A percentile compares a stretch with the other conserved stretches of the same genome.
Evolutionary conservation across 2,797 vertebrate genomes (phyloP).

Genomic region (Heteromormyrus szaboi): DNA sequence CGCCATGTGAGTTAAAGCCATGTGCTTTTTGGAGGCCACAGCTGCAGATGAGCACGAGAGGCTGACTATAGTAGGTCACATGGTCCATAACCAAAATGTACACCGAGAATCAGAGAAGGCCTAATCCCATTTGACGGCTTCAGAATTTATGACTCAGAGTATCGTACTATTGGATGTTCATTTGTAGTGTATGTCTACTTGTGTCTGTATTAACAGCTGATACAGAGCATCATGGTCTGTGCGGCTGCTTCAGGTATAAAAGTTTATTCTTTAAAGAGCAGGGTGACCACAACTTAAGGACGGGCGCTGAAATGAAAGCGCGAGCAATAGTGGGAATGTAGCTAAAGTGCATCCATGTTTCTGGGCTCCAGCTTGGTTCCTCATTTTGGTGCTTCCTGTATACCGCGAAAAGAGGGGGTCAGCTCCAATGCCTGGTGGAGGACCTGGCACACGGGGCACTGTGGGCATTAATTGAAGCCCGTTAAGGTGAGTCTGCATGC

Average conservation of each 20-base stretch:
- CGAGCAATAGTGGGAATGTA: background rate
- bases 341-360: background rate
- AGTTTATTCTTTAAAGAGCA: background rate
- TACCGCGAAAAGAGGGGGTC: background rate
- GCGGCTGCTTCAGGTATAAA: background rate
- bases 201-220: background rate
- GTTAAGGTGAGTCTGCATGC: constrained; percentile 53
- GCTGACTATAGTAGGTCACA: background rate
- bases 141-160: background rate
- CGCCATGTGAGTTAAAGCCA: background rate
- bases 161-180: background rate
- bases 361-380: background rate
- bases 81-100: background rate
- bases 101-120: background rate
- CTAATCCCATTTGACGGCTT: background rate
- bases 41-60: background rate
- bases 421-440: constrained; percentile 36
- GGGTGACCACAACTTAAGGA: background rate
- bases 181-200: background rate
- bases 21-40: background rate
- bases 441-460: constrained; percentile 59
- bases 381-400: background rate
- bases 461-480: constrained; percentile 69
- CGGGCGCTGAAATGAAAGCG: background rate
- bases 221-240: background rate